Percentiles rank a stretch among this genome's conserved stretches.
Evolutionary conservation across 2,797 vertebrate genomes (phyloP).

Genomic region (Leptatherina wallacei): DNA sequence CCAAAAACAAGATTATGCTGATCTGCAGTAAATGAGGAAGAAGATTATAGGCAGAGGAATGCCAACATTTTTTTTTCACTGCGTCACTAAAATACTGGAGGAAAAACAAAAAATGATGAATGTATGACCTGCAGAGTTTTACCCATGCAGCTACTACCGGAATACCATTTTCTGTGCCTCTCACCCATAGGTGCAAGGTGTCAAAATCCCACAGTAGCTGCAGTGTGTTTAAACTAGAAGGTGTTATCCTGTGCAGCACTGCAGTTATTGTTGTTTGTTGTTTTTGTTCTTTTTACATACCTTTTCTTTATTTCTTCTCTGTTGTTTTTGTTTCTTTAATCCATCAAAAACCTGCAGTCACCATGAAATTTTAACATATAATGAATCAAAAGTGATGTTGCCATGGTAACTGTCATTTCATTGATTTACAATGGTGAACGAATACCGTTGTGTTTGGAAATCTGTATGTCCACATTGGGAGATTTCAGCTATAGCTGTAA

Average conservation of each 20-base stretch:
- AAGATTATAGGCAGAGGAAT: not conserved
- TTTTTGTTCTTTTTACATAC: not conserved
- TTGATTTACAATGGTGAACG: fast-evolving
- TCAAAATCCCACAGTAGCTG: too few relatives aligned
- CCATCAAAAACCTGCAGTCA: fast-evolving
- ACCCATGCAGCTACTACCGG: not conserved
- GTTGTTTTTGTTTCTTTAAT: not conserved
- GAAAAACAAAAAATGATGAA: not conserved
- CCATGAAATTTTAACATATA: not conserved
- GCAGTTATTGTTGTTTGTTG: too few relatives aligned
- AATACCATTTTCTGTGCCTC: not conserved
- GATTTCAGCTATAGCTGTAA: not conserved
- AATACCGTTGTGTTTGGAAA: not conserved
- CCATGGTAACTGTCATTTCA: not conserved
- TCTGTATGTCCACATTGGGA: not conserved
- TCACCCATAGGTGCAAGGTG: not conserved
- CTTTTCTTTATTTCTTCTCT: not conserved
- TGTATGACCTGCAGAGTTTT: not conserved
- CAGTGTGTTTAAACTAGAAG: too few relatives aligned
- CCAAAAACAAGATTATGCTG: not conserved
- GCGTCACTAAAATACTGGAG: not conserved
- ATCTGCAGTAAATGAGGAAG: not conserved
- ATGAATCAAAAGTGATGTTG: not conserved
- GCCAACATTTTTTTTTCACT: not conserved
- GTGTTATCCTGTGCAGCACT: too few relatives aligned